Conservation (phyloP, 2,113 vertebrate genomes). For the pig (Sus scrofa) region DNA sequence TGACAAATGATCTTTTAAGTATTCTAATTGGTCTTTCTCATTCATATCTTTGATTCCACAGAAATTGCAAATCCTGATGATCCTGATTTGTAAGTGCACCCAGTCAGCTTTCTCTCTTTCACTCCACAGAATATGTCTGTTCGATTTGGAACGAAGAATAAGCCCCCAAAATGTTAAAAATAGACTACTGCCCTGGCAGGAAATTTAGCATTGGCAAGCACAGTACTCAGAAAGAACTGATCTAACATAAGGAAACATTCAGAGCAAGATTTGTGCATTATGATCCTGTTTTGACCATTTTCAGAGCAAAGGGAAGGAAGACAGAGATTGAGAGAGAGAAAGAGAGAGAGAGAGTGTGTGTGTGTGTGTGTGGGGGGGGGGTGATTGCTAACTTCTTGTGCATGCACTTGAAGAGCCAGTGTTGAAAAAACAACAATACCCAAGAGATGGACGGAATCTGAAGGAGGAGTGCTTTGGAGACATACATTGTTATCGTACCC, state of each 20-base stretch:
- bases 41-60: constrained; percentile 75
- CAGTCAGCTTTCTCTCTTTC: constrained; percentile 69
- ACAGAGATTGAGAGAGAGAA: neutral
- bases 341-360: neutral
- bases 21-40: constrained; percentile 81
- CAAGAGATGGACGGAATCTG: neutral
- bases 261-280: constrained; percentile 56
- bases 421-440: constrained; percentile 6
- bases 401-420: constrained; percentile 1
- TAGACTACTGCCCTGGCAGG: constrained; percentile 75
- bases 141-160: constrained; percentile 68
- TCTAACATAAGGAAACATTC: constrained; percentile 68
- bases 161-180: constrained; percentile 80
- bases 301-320: constrained; percentile 1
- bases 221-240: constrained; percentile 65
- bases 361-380: neutral
- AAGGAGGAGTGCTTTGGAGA: neutral
- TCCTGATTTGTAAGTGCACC: constrained; percentile 62
- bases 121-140: constrained; percentile 43
- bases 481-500: constrained; percentile 24
- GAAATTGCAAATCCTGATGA: constrained; percentile 72
- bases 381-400: neutral
- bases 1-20: constrained; percentile 81
- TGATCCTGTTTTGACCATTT: constrained; percentile 71
- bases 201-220: constrained; percentile 77